Conservation (phyloP, 2,797 vertebrate species). For the Eulemur mongoz region DNA sequence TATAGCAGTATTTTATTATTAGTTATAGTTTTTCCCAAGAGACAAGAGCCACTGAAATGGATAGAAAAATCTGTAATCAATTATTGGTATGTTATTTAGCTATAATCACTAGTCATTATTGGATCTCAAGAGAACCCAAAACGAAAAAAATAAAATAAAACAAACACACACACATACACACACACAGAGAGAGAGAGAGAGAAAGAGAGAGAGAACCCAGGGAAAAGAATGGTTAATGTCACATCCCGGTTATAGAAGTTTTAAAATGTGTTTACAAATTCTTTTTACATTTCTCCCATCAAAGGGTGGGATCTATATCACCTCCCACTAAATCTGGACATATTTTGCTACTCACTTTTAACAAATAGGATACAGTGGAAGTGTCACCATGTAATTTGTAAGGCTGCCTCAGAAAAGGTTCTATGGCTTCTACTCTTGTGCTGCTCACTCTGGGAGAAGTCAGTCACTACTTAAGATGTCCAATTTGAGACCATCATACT, state of each 20-base stretch:
- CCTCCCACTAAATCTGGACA: background rate
- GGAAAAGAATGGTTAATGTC: background rate
- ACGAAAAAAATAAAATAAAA: too few relatives aligned
- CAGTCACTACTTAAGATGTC: background rate
- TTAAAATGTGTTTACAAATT: slow-evolving; percentile 27
- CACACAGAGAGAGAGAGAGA: too few relatives aligned
- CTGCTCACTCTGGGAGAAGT: background rate
- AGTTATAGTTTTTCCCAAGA: background rate
- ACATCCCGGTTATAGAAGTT: background rate
- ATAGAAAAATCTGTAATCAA: background rate
- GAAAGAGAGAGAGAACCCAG: too few relatives aligned
- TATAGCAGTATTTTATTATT: background rate
- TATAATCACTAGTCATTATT: background rate
- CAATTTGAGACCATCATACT: background rate
- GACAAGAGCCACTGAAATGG: background rate
- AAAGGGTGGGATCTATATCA: background rate
- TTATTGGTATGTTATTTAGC: background rate
- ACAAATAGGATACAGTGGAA: background rate
- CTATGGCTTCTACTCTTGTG: background rate
- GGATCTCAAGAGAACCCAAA: background rate
- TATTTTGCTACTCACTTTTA: background rate
- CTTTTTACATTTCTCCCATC: background rate
- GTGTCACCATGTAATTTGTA: background rate
- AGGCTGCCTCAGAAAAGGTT: background rate
- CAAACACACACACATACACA: too few relatives aligned